Evolutionary conservation across 2,888 invertebrate species (phyloP), one percentile per base, ranked within the genome.

Genomic region (Sinodicranocentrus sp.): DNA sequence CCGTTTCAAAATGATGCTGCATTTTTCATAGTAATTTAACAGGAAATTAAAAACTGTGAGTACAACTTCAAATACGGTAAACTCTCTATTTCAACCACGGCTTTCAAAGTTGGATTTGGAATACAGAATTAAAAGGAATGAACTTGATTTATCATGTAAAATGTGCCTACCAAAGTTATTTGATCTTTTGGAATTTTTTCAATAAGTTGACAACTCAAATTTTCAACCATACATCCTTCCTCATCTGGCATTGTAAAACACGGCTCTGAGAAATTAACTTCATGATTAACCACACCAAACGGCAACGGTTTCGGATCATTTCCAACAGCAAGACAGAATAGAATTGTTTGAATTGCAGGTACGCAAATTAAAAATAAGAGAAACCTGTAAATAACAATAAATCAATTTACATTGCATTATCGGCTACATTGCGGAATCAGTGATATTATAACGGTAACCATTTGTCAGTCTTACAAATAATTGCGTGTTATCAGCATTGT

Each of bases 251-350:
- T 13, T n/a, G 33, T 33, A 39, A 19, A 28, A 23, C 43, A 57
- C 1, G 48, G 17, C 8, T 13, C 17, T 3, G 28, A 25, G 28
- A 26, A 19, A 1, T 67, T 54, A 6, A 78, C 33, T 44, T 87
- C 87, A 6, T 84, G 48, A 48, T 86, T 87, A 0, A 87, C 82
- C 6, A 87, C 52, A 1, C 78, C 78, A 43, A 87, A 52, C 2
- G 67, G 52, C 8, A 87, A 10, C 2, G 67, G 61, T 44, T 72
- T 73, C 2, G 87, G 85, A 23, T 84, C 84, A 17, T 67, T 72
- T 13, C 86, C 85, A 33, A 86, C 70, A 13, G 85, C 82, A 13
- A 82, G 17, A 21, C 87, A 84, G 8, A 85, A 71, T 5, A 83
- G 3, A 15, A 54, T 15, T 2, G 84, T 68, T 76, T 77, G 75